Percentiles rank a stretch among this genome's conserved stretches.
Conservation (phyloP, 2,888 invertebrate genomes). For the Eupithecia subumbrata region DNA sequence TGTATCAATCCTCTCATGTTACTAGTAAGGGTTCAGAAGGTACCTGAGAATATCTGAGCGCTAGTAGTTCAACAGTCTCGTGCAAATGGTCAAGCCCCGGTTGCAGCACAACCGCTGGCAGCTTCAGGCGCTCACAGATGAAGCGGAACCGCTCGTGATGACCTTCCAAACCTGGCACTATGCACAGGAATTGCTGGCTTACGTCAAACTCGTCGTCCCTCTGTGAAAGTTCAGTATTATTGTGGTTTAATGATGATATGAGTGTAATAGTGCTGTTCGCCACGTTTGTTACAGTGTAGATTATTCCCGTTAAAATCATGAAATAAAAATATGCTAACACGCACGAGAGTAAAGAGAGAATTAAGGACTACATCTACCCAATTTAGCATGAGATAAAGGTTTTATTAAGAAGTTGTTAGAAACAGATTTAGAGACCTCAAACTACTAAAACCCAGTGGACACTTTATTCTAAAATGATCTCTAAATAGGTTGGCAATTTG, state of each 20-base stretch:
- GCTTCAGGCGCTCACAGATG: constrained; percentile 58
- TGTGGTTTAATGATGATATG: not conserved
- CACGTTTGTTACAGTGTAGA: not conserved
- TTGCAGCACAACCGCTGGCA: constrained; percentile 59
- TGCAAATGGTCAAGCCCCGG: constrained; percentile 52
- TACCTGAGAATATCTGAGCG: constrained; percentile 51
- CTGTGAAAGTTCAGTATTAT: constrained; percentile 43
- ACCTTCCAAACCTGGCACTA: constrained; percentile 64
- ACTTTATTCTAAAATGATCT: too few species aligned
- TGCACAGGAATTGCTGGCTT: constrained; percentile 50
- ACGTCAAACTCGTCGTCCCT: constrained; percentile 56
- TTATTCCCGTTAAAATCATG: too few species aligned
- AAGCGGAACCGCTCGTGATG: constrained; percentile 52
- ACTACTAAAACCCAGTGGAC: too few species aligned
- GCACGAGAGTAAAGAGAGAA: not conserved
- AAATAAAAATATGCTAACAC: not conserved
- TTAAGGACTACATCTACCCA: not conserved
- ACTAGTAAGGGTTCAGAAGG: not conserved
- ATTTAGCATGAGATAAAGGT: not conserved
- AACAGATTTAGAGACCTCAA: not conserved
- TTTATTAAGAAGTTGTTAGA: not conserved
- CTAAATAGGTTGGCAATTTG: too few species aligned
- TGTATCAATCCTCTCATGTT: not conserved
- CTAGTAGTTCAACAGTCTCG: constrained; percentile 52
- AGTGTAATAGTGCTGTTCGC: not conserved